Evolutionary conservation across 2,888 invertebrate genomes (phyloP), one percentile per base, ranked within the genome.

Genomic region (Drosophila lutescens): DNA sequence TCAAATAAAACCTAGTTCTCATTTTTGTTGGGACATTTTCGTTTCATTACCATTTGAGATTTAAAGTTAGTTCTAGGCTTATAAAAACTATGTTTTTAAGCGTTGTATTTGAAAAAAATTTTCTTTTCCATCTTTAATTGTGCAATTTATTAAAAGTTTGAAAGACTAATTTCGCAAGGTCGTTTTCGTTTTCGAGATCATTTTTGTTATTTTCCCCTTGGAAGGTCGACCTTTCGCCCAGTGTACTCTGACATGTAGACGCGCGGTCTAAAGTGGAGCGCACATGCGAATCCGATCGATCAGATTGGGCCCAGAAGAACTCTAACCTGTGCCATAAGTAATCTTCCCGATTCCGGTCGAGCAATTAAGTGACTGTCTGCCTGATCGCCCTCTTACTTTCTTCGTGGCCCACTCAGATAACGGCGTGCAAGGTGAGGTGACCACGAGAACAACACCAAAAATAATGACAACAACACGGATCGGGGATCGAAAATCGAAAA

Each of bases 221-320:
- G 6, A 2, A 43, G 12, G 5, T 20, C 5, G 0, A 20, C 43
- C 23, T 49, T 40, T n/a, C 12, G 12, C 15, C 23, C 6, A 40
- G 53, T 40, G 53, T 26, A 34, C 1, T 8, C 0, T 4, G 32
- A 20, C 26, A 36, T 23, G 63, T 56, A 71, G 74, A 78, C 79
- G 68, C 71, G 47, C 61, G 69, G 71, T 79, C 74, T 74, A n/a
- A 79, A 79, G 51, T 77, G 62, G 69, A 75, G 47, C 78, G 56
- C 71, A 66, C 47, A 49, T 49, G 47, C 32, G 49, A 47, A 17
- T 32, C 49, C 12, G 78, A 79, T 77, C 72, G 65, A 67, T 66
- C 53, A 66, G 72, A 79, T 77, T 73, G 62, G 9, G n/a, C 10
- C 12, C 40, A 41, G 23, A n/a, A 34, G 15, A 41, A 41, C 23